These are phyloP conservation scores for Alviniconcha strummeri DNA, from an alignment of 2,888 invertebrate genomes.

Conservation along the genomic window DNA sequence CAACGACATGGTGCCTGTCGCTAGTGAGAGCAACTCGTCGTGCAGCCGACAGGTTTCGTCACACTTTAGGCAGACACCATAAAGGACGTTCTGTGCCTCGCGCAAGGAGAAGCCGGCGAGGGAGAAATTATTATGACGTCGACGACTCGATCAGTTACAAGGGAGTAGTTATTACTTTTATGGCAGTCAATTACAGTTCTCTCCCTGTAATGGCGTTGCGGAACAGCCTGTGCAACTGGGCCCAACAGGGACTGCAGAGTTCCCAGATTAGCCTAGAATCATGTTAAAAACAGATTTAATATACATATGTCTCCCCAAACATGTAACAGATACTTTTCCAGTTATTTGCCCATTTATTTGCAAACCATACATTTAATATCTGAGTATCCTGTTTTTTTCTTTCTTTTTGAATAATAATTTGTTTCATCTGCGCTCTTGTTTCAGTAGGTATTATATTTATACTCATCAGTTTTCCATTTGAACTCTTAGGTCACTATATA, in stretches of 20 bases:
- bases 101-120: conserved; percentile 26
- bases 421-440: too few relatives aligned
- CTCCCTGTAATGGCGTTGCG: neutral
- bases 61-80: conserved; percentile 28
- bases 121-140: conserved; percentile 27
- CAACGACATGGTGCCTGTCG: conserved; percentile 29
- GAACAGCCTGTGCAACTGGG: too few relatives aligned
- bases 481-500: too few relatives aligned
- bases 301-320: neutral
- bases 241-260: too few relatives aligned
- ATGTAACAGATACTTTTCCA: neutral
- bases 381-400: neutral
- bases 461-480: too few relatives aligned
- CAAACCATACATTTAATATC: neutral
- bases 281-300: too few relatives aligned
- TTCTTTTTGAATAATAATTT: too few relatives aligned
- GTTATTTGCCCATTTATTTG: neutral
- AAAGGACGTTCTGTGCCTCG: conserved; percentile 26
- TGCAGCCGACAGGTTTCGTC: conserved; percentile 15
- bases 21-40: conserved; percentile 5
- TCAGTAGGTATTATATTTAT: too few relatives aligned
- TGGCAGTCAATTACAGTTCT: neutral
- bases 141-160: conserved; percentile 17
- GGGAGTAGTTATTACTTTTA: conserved; percentile 7
- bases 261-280: too few relatives aligned